Evolutionary conservation across 2,888 invertebrate species (phyloP), one percentile per base, ranked within the genome.

Genomic region (Drosophila neutralis): DNA sequence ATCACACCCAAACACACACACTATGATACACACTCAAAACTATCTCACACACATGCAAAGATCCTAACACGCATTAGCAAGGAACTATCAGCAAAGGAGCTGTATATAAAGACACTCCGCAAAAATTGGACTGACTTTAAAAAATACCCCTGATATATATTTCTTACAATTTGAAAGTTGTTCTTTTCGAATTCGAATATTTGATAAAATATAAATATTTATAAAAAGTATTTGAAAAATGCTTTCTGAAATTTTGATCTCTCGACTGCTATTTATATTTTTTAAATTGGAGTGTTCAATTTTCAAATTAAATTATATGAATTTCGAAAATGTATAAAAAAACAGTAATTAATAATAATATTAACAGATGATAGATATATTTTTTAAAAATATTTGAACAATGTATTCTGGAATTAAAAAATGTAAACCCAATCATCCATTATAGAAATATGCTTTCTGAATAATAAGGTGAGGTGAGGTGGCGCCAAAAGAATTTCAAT

Each of bases 1-100:
- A 21, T 53, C n/a, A 52, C 31, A 36, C 52, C 4, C 45, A 57
- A 27, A 58, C 24, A 52, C 31, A 33, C 52, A 49, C 49, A 40
- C 38, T 10, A 10, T 40, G n/a, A n/a, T 10, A 58, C 15, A 42
- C 24, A 18, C 18, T 49, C 27, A 10, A 49, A 27, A 49, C 27
- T 27, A 7, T 6, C 27, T n/a, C n/a, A n/a, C 21, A 31, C 24
- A 42, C 33, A 48, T 8, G 11, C n/a, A 42, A 31, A 27, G 21
- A 54, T 18, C 31, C 13, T n/a, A 33, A 56, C 27, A 27, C 27
- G 27, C 27, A 27, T 27, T 4, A 4, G 27, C 79, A 63, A 31
- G 35, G 6, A 48, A 40, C 38, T 35, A 27, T 56, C 38, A 54
- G 38, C 49, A 36, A 56, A 21, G 27, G 4, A 45, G 29, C 57